Conservation (phyloP, 2,888 invertebrate genomes). For the Scaptodrosophila latifasciaeformis region DNA sequence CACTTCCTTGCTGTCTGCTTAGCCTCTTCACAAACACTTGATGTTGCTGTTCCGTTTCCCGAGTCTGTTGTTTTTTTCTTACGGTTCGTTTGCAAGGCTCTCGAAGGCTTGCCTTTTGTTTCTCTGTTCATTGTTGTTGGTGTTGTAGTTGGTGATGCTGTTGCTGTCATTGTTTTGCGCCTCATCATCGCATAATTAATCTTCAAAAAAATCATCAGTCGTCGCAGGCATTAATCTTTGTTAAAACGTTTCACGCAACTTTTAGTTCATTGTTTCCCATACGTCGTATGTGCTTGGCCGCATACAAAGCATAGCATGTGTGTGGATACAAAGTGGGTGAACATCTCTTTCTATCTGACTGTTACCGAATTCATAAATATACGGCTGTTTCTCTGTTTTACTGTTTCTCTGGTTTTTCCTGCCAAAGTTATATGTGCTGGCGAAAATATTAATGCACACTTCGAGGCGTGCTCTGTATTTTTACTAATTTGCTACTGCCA, state of each 20-base stretch:
- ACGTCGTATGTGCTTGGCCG: constrained; percentile 49
- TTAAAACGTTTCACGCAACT: constrained; percentile 63
- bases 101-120: no score
- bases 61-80: constrained; percentile 10
- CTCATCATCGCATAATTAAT: constrained; percentile 70
- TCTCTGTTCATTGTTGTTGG: constrained; percentile 10
- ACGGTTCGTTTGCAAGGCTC: no score
- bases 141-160: constrained; percentile 16
- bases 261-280: constrained; percentile 60
- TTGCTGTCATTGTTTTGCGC: constrained; percentile 59
- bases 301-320: constrained; percentile 46
- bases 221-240: constrained; percentile 68
- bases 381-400: constrained; percentile 19
- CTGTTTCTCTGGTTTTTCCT: constrained; percentile 8
- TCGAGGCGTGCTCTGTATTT: constrained; percentile 20
- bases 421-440: background rate
- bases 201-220: constrained; percentile 70
- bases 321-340: no score
- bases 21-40: constrained; percentile 43
- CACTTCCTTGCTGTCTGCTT: constrained; percentile 43
- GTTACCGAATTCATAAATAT: constrained; percentile 48
- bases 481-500: constrained; percentile 2
- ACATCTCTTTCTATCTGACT: background rate
- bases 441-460: constrained; percentile 32
- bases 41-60: constrained; percentile 4